A percentile compares a stretch with the other conserved stretches of the same genome.
Conservation (phyloP, 2,113 vertebrate species). For the Sinocyclocheilus maitianheensis region DNA sequence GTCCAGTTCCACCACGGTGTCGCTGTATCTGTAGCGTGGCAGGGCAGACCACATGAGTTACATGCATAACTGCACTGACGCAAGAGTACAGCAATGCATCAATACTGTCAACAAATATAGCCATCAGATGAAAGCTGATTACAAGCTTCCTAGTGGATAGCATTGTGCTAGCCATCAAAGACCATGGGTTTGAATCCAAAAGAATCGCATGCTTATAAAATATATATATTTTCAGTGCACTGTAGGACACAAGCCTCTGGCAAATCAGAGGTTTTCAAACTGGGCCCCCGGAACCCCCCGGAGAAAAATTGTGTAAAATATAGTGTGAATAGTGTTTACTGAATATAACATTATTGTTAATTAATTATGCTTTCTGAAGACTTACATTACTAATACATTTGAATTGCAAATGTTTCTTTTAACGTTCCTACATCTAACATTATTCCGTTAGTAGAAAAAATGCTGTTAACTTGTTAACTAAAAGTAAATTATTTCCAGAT, state of each 20-base stretch:
- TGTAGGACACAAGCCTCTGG: not conserved
- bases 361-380: not conserved
- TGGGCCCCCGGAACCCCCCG: no score
- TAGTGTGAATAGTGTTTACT: no score
- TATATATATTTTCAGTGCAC: not conserved
- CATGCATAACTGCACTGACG: conserved; percentile 31
- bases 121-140: conserved; percentile 8
- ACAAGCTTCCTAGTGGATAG: not conserved
- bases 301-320: no score
- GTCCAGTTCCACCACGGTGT: not conserved
- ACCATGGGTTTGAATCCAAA: no score
- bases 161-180: not conserved
- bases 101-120: not conserved
- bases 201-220: not conserved
- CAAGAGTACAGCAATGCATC: conserved; percentile 40
- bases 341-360: no score
- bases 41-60: not conserved
- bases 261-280: not conserved
- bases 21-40: conserved; percentile 15
- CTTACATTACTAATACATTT: not conserved
- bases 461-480: not conserved
- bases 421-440: not conserved
- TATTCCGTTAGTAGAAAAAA: not conserved
- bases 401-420: not conserved
- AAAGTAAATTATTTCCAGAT: not conserved